phyloP scores from a whole-genome alignment of 2,797 vertebrate species.

The Anabacerthia variegaticeps region DNA sequence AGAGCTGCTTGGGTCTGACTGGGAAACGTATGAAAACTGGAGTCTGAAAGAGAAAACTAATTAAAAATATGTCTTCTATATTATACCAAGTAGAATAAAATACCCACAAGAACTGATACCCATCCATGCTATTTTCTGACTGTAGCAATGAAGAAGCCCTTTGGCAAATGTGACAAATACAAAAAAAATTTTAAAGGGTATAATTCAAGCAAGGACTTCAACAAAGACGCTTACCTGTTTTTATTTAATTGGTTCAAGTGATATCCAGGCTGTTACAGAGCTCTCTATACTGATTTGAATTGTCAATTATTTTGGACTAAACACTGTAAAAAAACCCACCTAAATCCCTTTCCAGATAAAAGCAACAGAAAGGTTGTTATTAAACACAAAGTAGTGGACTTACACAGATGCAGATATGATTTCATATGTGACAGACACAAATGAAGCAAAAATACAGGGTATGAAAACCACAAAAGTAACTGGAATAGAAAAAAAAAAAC shows the following conservation, averaged over 20 bases:
- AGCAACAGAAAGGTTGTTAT: neutral
- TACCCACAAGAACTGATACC: neutral
- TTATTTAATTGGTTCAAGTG: neutral
- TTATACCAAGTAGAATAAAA: neutral
- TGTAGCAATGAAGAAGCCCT: neutral
- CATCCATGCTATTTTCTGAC: neutral
- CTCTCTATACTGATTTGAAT: neutral
- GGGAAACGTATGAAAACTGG: conserved; percentile 74
- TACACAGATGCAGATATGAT: neutral
- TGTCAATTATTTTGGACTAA: neutral
- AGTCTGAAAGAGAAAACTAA: conserved; percentile 76
- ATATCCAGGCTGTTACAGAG: neutral
- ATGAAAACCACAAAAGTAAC: neutral
- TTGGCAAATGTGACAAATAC: neutral
- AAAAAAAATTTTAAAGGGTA: neutral
- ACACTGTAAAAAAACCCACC: neutral
- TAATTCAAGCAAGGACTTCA: neutral
- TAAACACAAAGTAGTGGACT: neutral
- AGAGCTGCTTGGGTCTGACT: conserved; percentile 83
- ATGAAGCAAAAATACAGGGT: neutral
- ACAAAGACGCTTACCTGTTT: neutral
- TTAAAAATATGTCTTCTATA: neutral
- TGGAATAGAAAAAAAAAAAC: neutral
- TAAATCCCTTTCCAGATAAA: neutral
- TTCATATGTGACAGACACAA: neutral